phyloP scores from a whole-genome alignment of 2,113 vertebrate genomes.

The Sceloporus tristichus region DNA sequence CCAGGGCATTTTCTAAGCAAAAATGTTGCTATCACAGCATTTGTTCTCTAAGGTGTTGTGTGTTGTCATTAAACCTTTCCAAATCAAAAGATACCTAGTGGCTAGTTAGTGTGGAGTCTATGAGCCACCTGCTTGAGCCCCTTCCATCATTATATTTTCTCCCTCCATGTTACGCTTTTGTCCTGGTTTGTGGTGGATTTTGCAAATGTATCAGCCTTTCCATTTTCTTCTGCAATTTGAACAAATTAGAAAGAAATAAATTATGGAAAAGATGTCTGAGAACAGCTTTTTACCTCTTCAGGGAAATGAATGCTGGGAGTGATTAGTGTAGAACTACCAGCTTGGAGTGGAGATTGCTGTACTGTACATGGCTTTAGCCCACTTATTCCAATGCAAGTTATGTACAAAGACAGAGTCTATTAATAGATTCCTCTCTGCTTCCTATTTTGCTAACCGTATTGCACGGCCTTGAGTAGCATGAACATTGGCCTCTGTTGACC shows the following conservation, averaged over 20 bases:
- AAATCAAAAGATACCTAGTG: not conserved
- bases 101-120: not conserved
- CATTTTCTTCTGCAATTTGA: conserved; percentile 11
- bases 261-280: conserved; percentile 17
- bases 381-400: not conserved
- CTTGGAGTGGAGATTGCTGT: not conserved
- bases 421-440: conserved; percentile 14
- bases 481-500: conserved; percentile 18
- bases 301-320: not conserved
- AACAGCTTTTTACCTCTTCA: not conserved
- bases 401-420: not conserved
- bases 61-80: not conserved
- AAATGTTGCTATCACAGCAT: not conserved
- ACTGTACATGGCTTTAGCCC: not conserved
- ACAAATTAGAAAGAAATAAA: not conserved
- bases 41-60: no score
- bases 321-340: not conserved
- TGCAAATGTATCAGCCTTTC: conserved; percentile 12
- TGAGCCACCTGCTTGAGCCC: not conserved
- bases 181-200: not conserved
- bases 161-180: not conserved
- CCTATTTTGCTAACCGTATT: conserved; percentile 52
- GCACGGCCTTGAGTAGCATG: conserved; percentile 69
- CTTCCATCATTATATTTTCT: not conserved
- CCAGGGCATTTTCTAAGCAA: no score